Conservation (phyloP, 2,888 invertebrate species). For the Zygaena filipendulae region DNA sequence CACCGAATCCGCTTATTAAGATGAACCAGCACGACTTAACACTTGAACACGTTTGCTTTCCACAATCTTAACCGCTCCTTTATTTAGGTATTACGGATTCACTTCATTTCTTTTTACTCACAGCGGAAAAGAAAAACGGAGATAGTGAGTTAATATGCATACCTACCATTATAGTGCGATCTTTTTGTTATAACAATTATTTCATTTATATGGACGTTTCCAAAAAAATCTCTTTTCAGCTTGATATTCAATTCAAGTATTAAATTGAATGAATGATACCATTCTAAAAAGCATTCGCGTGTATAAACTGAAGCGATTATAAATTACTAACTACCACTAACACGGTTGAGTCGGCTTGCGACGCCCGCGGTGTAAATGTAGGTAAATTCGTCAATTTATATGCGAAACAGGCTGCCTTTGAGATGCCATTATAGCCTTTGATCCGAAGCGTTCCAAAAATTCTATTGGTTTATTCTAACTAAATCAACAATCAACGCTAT, state of each 20-base stretch:
- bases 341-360: constrained; percentile 30
- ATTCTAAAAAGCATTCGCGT: constrained; percentile 22
- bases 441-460: constrained; percentile 32
- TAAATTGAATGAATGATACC: too few relatives aligned
- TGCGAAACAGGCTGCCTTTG: constrained; percentile 59
- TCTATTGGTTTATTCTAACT: constrained; percentile 21
- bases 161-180: too few relatives aligned
- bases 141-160: too few relatives aligned
- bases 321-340: constrained; percentile 45
- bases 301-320: constrained; percentile 47
- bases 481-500: constrained; percentile 5
- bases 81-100: too few relatives aligned
- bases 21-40: constrained; percentile 48
- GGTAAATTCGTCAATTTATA: constrained; percentile 67
- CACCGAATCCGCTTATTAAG: constrained; percentile 51
- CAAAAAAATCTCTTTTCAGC: too few relatives aligned
- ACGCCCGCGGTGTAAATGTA: constrained; percentile 58
- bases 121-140: too few relatives aligned
- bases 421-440: constrained; percentile 47
- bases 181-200: too few relatives aligned
- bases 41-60: constrained; percentile 62
- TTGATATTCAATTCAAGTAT: too few relatives aligned
- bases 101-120: too few relatives aligned
- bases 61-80: constrained; percentile 47
- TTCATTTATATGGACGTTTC: too few relatives aligned